Base-by-base conservation (phyloP, 2,113 vertebrate genomes). In the Romanogobio albipinnatus region DNA sequence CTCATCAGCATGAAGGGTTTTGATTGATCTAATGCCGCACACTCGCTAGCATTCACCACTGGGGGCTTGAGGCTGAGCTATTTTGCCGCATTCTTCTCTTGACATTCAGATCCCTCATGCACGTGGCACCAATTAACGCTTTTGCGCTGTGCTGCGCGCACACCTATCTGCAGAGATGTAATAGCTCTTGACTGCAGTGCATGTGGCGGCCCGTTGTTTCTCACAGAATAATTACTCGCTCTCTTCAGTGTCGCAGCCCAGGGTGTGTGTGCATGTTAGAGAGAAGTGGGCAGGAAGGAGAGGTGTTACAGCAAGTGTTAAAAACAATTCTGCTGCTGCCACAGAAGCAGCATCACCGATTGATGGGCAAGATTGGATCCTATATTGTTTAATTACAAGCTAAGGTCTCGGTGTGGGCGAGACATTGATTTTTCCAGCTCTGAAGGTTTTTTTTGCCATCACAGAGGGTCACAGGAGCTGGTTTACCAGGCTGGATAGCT, bases 311-410 rank as follows among this genome's bases (percentile, higher is more conserved):
- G 87, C 90, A 91, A 90, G 91, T 93, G 91, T 91, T 90, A 93
- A 93, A 93, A 93, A 92, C 91, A 89, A 93, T 93, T 88, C 74
- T 17, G 77, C 87, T 76, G 82, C 83, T 90, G 79, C 84, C 76
- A 90, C 87, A 87, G 90, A 90, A 89, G 89, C 84, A 84, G 86
- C 88, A 86, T 68, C 66, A 66, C 81, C 77, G 70, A 82, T 51
- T 81, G 9, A 85, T 87, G 90, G 91, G 89, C 91, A 90, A 94
- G 88, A 92, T 90, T 91, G 91, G 86, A 75, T 92, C 90, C 85
- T 92, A 91, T 90, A 91, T 91, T 89, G 88, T 92, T 93, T 94
- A 94, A 94, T 94, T 93, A 93, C 85, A 56, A 90, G 91, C 81
- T 87, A 88, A 84, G 89, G 89, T 87, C 89, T 83, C 68, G 70